A percentile compares a stretch with the other conserved stretches of the same genome.
phyloP scores from a whole-genome alignment of 2,113 vertebrate genomes.

The Hippocampus abdominalis region DNA sequence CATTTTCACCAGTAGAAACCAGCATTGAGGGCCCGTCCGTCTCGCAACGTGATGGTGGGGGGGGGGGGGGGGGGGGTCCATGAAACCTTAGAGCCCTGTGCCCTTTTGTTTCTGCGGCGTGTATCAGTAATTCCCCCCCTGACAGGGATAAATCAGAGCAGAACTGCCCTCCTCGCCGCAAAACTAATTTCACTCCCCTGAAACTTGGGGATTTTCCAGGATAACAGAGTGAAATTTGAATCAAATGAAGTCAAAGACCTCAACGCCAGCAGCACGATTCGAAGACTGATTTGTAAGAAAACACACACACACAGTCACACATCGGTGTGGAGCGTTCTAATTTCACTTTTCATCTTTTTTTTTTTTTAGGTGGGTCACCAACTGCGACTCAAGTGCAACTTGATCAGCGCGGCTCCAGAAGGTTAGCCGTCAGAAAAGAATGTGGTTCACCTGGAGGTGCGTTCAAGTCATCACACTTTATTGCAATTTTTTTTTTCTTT shows the following conservation, averaged over 20 bases:
- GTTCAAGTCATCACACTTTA: background rate
- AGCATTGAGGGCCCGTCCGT: slow-evolving; percentile 17
- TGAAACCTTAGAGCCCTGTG: slow-evolving; percentile 59
- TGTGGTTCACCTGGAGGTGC: background rate
- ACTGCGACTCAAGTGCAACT: slow-evolving; percentile 35
- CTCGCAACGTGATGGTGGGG: slow-evolving; percentile 38
- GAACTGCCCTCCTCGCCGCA: slow-evolving; percentile 62
- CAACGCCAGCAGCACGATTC: background rate
- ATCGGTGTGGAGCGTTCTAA: background rate
- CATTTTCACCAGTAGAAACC: slow-evolving; percentile 66
- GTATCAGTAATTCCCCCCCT: slow-evolving; percentile 62
- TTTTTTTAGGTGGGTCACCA: slow-evolving; percentile 24
- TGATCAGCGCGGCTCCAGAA: slow-evolving; percentile 14
- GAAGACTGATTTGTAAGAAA: no score
- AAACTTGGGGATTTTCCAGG: slow-evolving; percentile 31
- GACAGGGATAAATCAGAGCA: slow-evolving; percentile 64
- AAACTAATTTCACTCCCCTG: slow-evolving; percentile 54
- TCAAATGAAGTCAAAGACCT: slow-evolving; percentile 19
- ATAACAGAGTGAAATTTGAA: slow-evolving; percentile 1
- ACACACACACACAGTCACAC: no score
- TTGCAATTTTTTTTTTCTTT: no score
- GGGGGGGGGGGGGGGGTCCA: slow-evolving; percentile 18
- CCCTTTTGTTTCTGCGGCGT: slow-evolving; percentile 63
- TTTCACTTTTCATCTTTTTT: slow-evolving; percentile 2
- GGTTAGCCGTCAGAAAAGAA: slow-evolving; percentile 1